Evolutionary conservation across 2,888 invertebrate genomes (phyloP).

Genomic region (Pyrocoelia pectoralis): DNA sequence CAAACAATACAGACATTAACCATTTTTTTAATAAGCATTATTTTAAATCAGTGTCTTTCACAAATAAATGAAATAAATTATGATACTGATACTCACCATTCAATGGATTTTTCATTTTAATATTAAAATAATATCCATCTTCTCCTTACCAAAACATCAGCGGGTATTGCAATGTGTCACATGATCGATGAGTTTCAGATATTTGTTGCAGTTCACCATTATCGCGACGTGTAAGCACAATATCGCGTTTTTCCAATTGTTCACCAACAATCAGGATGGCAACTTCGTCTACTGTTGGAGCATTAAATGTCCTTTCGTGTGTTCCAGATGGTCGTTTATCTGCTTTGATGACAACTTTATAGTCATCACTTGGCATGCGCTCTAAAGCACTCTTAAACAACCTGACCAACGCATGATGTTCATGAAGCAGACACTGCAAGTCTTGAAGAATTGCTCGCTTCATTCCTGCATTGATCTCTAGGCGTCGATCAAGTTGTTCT

Average conservation of each 20-base stretch:
- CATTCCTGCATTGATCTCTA: slow-evolving; percentile 10
- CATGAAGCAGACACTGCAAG: slow-evolving; percentile 17
- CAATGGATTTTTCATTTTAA: background rate
- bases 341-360: slow-evolving; percentile 51
- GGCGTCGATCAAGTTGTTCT: slow-evolving; percentile 10
- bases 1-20: too few relatives aligned
- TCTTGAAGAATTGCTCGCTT: slow-evolving; percentile 25
- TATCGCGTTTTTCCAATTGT: slow-evolving; percentile 48
- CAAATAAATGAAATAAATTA: too few relatives aligned
- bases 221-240: slow-evolving; percentile 40
- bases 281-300: slow-evolving; percentile 53
- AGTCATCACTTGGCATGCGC: slow-evolving; percentile 43
- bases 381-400: background rate
- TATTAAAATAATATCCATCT: background rate
- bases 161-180: slow-evolving; percentile 25
- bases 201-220: slow-evolving; percentile 35
- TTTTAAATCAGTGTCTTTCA: too few relatives aligned
- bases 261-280: slow-evolving; percentile 51
- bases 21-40: too few relatives aligned
- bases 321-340: slow-evolving; percentile 50
- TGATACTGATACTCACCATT: too few relatives aligned
- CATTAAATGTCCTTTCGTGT: slow-evolving; percentile 51
- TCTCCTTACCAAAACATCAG: background rate
- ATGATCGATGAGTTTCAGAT: slow-evolving; percentile 48
- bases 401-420: background rate